These are phyloP conservation scores for Dendronephthya gigantea DNA, from an alignment of 64 coral and sea anemone species.

Conservation along the genomic window DNA sequence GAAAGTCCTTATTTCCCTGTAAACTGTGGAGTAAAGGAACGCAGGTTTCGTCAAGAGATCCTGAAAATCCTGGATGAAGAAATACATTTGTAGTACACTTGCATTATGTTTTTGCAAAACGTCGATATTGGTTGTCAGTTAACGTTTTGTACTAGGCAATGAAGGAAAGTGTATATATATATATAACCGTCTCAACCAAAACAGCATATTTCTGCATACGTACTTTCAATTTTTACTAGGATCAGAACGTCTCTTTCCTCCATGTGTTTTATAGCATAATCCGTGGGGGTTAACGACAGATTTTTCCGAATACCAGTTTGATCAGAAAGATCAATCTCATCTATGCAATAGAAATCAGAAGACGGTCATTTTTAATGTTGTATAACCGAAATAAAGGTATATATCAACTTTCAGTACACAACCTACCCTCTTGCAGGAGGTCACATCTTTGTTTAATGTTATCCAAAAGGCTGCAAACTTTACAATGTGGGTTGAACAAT, in stretches of 20 bases:
- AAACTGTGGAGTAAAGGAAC: background rate
- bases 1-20: background rate
- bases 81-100: background rate
- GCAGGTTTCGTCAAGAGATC: background rate
- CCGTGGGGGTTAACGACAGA: conserved; percentile 51
- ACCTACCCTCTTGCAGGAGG: conserved; percentile 78
- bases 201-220: too few species aligned
- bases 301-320: conserved; percentile 70
- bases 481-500: conserved; percentile 86
- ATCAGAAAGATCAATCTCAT: conserved; percentile 85
- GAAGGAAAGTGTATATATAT: too few species aligned
- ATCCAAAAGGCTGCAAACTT: conserved; percentile 56
- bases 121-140: too few species aligned
- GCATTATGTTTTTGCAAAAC: too few species aligned
- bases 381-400: too few species aligned
- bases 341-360: conserved; percentile 34
- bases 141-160: too few species aligned
- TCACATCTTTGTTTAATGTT: conserved; percentile 94
- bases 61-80: background rate
- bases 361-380: too few species aligned
- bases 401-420: too few species aligned
- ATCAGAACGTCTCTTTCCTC: conserved; percentile 72
- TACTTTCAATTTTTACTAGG: conserved; percentile 92
- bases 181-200: too few species aligned
- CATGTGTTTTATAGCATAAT: conserved; percentile 80